These are phyloP conservation scores for Cnemophilus loriae DNA, from an alignment of 2,113 vertebrate species.

Conservation along the genomic window DNA sequence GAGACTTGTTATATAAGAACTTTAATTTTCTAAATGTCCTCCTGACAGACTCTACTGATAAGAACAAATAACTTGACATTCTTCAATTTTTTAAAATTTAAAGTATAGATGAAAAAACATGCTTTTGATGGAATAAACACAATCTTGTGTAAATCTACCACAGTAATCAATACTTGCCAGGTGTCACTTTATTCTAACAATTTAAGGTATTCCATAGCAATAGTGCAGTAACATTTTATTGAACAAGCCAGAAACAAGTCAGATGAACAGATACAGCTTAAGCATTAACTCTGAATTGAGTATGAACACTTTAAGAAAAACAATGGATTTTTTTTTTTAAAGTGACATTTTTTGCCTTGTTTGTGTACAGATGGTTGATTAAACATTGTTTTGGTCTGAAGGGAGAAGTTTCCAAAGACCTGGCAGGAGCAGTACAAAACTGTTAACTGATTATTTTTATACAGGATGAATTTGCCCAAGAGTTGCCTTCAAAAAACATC, in stretches of 20 bases:
- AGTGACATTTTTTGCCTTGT: background rate
- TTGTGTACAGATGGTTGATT: background rate
- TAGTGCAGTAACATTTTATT: background rate
- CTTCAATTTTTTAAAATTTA: background rate
- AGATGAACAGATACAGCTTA: background rate
- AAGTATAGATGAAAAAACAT: background rate
- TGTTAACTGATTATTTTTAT: background rate
- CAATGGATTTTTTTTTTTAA: background rate
- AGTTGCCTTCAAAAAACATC: background rate
- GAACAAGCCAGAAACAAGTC: background rate
- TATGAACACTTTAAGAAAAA: background rate
- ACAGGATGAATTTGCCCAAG: background rate
- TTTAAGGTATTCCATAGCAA: background rate
- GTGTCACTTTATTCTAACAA: background rate
- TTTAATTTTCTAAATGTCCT: background rate
- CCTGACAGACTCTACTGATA: background rate
- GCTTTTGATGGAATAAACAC: background rate
- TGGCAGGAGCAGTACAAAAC: background rate
- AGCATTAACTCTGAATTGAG: background rate
- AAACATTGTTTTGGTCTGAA: background rate
- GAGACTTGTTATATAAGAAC: background rate
- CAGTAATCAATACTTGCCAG: background rate
- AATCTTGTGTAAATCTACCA: background rate
- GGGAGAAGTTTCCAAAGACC: background rate
- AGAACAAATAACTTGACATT: background rate